Percentiles rank a stretch among this genome's conserved stretches.
Conservation (phyloP, 2,888 invertebrate species). For the Amorpha juglandis region DNA sequence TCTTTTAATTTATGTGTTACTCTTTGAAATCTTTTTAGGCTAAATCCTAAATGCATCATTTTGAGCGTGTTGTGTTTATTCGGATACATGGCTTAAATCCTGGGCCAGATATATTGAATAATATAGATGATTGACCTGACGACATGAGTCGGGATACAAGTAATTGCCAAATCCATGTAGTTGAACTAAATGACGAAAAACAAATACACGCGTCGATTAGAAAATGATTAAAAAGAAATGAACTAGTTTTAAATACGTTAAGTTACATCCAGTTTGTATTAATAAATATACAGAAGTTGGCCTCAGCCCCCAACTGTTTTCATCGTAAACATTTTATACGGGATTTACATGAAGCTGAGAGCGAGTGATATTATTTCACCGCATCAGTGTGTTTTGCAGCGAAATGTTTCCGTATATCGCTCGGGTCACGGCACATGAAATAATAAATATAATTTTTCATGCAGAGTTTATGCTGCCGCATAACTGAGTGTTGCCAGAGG, state of each 20-base stretch:
- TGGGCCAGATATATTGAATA: too few relatives aligned
- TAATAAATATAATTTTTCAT: constrained; percentile 21
- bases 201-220: too few relatives aligned
- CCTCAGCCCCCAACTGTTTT: neutral
- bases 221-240: too few relatives aligned
- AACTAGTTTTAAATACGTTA: neutral
- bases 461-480: neutral
- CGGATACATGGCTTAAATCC: too few relatives aligned
- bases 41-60: too few relatives aligned
- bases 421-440: neutral
- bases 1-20: too few relatives aligned
- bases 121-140: too few relatives aligned
- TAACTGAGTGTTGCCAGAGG: constrained; percentile 2
- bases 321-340: constrained; percentile 6
- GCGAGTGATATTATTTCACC: constrained; percentile 10
- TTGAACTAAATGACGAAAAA: too few relatives aligned
- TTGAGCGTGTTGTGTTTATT: too few relatives aligned
- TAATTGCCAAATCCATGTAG: too few relatives aligned
- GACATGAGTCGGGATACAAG: too few relatives aligned
- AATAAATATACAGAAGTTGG: neutral
- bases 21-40: too few relatives aligned
- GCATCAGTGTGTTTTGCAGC: constrained; percentile 7
- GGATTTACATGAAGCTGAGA: constrained; percentile 7
- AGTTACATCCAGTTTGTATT: neutral
- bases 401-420: constrained; percentile 1